Conservation (phyloP, 1,140 invertebrate species). For the Drosophila gunungcola region DNA sequence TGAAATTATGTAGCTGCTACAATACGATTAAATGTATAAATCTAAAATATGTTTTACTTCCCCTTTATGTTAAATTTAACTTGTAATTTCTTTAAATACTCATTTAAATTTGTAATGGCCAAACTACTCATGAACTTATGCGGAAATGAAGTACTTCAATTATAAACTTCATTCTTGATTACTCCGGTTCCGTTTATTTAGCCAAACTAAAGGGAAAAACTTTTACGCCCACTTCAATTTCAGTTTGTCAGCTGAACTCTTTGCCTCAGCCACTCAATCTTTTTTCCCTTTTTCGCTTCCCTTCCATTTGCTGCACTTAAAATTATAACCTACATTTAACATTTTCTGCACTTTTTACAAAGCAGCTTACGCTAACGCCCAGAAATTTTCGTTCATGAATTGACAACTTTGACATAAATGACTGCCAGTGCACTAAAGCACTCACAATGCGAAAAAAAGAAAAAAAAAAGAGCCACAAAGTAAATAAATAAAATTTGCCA, state of each 20-base stretch:
- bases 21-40: not conserved
- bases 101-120: too few relatives aligned
- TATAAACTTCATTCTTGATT: conserved; percentile 17
- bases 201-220: not conserved
- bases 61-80: not conserved
- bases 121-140: not conserved
- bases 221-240: conserved; percentile 19
- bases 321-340: conserved; percentile 77
- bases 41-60: not conserved
- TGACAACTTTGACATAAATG: conserved; percentile 83
- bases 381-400: conserved; percentile 68
- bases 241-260: conserved; percentile 28
- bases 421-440: conserved; percentile 56
- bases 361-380: conserved; percentile 65
- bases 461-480: conserved; percentile 15
- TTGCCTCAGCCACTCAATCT: conserved; percentile 8
- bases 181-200: conserved; percentile 6
- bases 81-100: not conserved
- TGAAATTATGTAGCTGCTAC: too few relatives aligned
- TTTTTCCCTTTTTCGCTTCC: not conserved
- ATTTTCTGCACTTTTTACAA: conserved; percentile 45
- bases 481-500: conserved; percentile 66
- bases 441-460: conserved; percentile 1
- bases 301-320: conserved; percentile 43
- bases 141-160: conserved; percentile 18